phyloP scores from a whole-genome alignment of 1,140 invertebrate species.

The Lucilia sericata region DNA sequence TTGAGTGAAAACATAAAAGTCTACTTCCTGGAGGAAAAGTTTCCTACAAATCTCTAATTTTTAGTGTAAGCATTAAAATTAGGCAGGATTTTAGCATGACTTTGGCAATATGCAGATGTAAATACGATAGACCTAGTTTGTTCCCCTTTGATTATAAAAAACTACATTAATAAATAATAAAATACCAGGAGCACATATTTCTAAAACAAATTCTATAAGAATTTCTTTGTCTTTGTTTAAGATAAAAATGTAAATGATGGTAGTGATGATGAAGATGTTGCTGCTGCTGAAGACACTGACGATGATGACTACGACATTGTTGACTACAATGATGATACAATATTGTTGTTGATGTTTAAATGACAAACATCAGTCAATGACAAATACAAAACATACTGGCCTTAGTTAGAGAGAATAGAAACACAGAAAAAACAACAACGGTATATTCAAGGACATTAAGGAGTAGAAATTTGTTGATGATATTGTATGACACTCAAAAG shows the following conservation, averaged over 20 bases:
- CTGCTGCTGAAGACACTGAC: neutral
- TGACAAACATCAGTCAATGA: constrained; percentile 20
- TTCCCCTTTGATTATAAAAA: too few species aligned
- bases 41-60: too few species aligned
- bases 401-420: neutral
- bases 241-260: neutral
- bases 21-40: too few species aligned
- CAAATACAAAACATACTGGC: neutral
- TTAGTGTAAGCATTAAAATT: too few species aligned
- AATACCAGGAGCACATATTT: too few species aligned
- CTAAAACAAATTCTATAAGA: neutral
- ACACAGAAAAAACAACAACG: neutral
- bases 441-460: neutral
- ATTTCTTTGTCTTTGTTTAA: neutral
- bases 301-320: neutral
- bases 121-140: too few species aligned
- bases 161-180: too few species aligned
- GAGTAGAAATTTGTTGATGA: neutral
- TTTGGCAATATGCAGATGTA: too few species aligned
- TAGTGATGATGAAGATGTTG: neutral
- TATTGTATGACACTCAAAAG: neutral
- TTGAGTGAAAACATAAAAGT: too few species aligned
- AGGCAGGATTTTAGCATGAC: too few species aligned
- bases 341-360: constrained; percentile 8
- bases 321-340: neutral